A percentile compares a stretch with the other conserved stretches of the same genome.
Conservation (phyloP, 2,888 invertebrate genomes). For the Trachelus iudaicus region DNA sequence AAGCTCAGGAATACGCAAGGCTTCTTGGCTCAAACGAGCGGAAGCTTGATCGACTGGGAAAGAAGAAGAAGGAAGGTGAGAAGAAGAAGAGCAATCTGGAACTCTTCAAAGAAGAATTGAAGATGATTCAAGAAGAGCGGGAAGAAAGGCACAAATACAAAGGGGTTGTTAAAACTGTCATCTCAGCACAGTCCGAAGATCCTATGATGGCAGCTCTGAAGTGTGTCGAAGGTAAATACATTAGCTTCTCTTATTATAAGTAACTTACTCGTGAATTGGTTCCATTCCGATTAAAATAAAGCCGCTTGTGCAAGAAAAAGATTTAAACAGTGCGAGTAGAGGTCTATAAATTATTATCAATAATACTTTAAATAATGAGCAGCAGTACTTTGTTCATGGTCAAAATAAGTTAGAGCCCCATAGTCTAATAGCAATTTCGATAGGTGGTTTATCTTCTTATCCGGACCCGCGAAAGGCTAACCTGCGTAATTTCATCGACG, state of each 20-base stretch:
- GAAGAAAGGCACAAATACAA: slow-evolving; percentile 95
- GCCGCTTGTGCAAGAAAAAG: no score
- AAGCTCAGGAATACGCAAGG: slow-evolving; percentile 77
- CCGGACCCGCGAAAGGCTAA: slow-evolving; percentile 50
- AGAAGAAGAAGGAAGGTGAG: slow-evolving; percentile 79
- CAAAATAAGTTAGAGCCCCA: no score
- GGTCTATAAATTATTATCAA: no score
- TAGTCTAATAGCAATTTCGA: slow-evolving; percentile 19
- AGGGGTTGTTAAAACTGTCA: slow-evolving; percentile 72
- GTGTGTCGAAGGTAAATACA: slow-evolving; percentile 56
- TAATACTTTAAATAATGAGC: no score
- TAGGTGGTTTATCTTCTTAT: slow-evolving; percentile 37
- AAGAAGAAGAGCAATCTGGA: slow-evolving; percentile 98
- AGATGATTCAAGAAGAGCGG: slow-evolving; percentile 97
- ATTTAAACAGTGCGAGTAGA: no score
- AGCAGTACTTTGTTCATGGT: no score
- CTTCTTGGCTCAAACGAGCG: slow-evolving; percentile 71
- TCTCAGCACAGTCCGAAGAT: slow-evolving; percentile 56
- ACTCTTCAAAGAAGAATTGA: slow-evolving; percentile 96
- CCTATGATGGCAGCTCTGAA: slow-evolving; percentile 61
- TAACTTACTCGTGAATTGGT: no score
- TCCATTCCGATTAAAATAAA: no score
- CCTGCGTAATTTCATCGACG: slow-evolving; percentile 49
- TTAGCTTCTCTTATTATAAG: no score
- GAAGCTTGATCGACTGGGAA: slow-evolving; percentile 74